Percentiles rank a stretch among this genome's conserved stretches.
Conservation (phyloP, 2,888 invertebrate genomes). For the Hymenopus coronatus region DNA sequence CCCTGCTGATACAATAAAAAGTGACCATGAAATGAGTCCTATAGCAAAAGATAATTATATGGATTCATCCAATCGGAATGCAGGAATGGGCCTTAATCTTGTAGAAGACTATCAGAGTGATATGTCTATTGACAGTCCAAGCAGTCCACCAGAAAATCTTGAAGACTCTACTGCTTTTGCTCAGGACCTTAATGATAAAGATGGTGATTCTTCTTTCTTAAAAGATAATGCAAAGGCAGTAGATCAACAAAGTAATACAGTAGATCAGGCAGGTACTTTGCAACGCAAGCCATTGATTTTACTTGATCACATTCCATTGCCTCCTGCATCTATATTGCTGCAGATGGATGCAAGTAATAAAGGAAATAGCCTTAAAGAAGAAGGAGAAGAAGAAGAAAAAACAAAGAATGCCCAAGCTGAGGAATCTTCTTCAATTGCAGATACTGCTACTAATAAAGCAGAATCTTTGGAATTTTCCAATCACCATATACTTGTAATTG, state of each 20-base stretch:
- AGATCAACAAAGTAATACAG: background rate
- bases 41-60: background rate
- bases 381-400: background rate
- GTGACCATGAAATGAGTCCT: background rate
- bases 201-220: background rate
- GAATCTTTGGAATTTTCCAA: background rate
- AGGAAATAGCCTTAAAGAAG: background rate
- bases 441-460: background rate
- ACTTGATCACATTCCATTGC: constrained; percentile 28
- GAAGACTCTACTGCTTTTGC: background rate
- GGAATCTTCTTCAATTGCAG: background rate
- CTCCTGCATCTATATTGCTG: constrained; percentile 8
- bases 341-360: background rate
- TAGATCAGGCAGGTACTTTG: background rate
- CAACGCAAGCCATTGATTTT: background rate
- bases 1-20: constrained; percentile 13
- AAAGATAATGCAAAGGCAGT: background rate
- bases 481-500: background rate
- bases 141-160: background rate
- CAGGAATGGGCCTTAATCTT: background rate
- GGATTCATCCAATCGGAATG: constrained; percentile 8
- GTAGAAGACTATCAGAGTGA: constrained; percentile 4
- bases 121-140: constrained; percentile 22
- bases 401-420: background rate
- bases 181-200: background rate